Percentiles rank a stretch among this genome's conserved stretches.
Evolutionary conservation across 2,888 invertebrate species (phyloP).

Genomic region (Morinoia aosen): DNA sequence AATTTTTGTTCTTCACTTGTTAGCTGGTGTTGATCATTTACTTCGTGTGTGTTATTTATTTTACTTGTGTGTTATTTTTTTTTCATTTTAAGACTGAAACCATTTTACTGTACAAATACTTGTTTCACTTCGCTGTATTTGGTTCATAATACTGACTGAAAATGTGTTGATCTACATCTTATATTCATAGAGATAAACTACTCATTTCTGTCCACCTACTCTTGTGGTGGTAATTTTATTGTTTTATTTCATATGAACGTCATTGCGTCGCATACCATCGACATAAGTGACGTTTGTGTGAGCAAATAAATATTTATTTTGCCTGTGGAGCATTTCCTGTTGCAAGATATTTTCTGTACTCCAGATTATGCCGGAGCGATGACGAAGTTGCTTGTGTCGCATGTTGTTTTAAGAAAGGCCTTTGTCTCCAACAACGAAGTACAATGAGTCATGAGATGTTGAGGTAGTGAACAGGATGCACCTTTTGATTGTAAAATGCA

Average conservation of each 20-base stretch:
- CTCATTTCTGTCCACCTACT: neutral
- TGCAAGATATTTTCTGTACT: neutral
- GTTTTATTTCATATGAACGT: neutral
- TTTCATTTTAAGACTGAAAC: no score
- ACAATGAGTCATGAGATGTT: neutral
- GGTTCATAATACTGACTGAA: no score
- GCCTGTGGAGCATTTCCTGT: neutral
- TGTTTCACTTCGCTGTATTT: no score
- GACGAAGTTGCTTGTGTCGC: neutral
- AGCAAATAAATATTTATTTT: neutral
- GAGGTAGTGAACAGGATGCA: neutral
- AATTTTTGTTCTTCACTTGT: no score
- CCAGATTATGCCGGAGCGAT: neutral
- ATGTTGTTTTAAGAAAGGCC: neutral
- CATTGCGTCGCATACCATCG: neutral
- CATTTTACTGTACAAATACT: no score
- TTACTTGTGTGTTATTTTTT: no score
- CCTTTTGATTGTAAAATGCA: no score
- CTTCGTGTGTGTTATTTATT: no score
- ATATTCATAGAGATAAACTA: neutral
- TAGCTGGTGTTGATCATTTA: no score
- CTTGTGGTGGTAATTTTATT: neutral
- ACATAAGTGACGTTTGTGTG: neutral
- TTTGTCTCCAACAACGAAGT: neutral
- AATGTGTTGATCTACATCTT: no score